phyloP scores from a whole-genome alignment of 2,888 invertebrate genomes.

The Pristionchus entomophagus region DNA sequence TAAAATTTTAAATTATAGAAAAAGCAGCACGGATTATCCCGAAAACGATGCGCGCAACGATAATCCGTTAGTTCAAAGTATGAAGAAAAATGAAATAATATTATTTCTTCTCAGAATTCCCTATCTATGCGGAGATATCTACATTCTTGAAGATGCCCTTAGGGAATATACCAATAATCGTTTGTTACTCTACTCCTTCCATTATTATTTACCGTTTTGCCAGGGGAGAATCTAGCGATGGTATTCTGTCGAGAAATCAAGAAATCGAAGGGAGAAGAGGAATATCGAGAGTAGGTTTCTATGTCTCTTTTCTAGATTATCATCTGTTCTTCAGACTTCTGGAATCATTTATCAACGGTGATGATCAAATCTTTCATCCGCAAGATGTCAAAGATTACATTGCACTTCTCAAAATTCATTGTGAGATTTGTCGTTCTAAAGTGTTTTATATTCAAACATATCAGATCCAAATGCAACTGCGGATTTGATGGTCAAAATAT shows the following conservation, averaged over 20 bases:
- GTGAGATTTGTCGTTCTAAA: not conserved
- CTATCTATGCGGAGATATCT: not conserved
- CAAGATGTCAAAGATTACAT: not conserved
- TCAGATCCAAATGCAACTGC: not conserved
- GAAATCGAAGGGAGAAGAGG: not conserved
- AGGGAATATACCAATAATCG: not conserved
- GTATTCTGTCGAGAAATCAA: not conserved
- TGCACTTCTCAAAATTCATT: not conserved
- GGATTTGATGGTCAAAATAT: not conserved
- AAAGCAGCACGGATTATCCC: not conserved
- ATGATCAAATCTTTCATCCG: not conserved
- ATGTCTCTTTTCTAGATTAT: too few relatives aligned
- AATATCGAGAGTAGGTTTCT: not conserved
- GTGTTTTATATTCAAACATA: not conserved
- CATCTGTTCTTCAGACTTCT: not conserved
- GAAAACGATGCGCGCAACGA: not conserved
- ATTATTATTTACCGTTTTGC: not conserved
- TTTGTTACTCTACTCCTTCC: not conserved
- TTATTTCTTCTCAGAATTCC: not conserved
- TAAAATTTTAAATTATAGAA: not conserved
- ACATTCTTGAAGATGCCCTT: not conserved
- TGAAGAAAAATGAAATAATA: not conserved
- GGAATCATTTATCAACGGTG: not conserved
- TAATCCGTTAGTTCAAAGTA: too few relatives aligned
- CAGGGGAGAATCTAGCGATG: not conserved